phyloP scores from a whole-genome alignment of 1,140 invertebrate species.

The Drosophila truncata region DNA sequence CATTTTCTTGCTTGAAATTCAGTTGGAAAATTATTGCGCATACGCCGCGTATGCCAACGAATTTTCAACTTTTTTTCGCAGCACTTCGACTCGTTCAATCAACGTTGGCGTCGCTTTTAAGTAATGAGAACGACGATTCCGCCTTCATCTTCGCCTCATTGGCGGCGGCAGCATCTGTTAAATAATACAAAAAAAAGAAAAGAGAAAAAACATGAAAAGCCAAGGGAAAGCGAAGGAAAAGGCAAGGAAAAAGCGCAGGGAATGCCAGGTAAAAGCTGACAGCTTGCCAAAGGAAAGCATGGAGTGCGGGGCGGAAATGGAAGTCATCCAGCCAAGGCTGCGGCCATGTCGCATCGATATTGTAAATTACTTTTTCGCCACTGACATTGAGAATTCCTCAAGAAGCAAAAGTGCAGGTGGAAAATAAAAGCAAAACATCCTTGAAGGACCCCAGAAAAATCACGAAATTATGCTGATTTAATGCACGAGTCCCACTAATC shows the following conservation, averaged over 20 bases:
- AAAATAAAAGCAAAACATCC: slow-evolving; percentile 10
- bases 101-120: slow-evolving; percentile 45
- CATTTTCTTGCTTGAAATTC: slow-evolving; percentile 7
- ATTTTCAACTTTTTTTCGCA: neutral
- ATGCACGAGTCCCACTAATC: slow-evolving; percentile 33
- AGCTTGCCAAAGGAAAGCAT: slow-evolving; percentile 22
- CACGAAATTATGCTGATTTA: slow-evolving; percentile 62
- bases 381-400: slow-evolving; percentile 31
- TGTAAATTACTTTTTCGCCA: slow-evolving; percentile 41
- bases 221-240: neutral
- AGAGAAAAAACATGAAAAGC: slow-evolving; percentile 4
- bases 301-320: slow-evolving; percentile 29
- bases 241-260: neutral
- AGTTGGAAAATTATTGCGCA: slow-evolving; percentile 27
- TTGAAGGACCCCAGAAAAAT: slow-evolving; percentile 39
- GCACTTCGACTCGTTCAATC: slow-evolving; percentile 28
- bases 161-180: slow-evolving; percentile 46
- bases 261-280: slow-evolving; percentile 14
- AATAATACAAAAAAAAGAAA: slow-evolving; percentile 24
- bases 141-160: slow-evolving; percentile 51
- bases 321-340: slow-evolving; percentile 43
- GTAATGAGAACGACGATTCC: slow-evolving; percentile 46
- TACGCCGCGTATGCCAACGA: slow-evolving; percentile 16
- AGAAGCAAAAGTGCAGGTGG: neutral
- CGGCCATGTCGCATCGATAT: slow-evolving; percentile 45